Conservation (phyloP, 2,113 vertebrate species). For the Podilymbus podiceps region DNA sequence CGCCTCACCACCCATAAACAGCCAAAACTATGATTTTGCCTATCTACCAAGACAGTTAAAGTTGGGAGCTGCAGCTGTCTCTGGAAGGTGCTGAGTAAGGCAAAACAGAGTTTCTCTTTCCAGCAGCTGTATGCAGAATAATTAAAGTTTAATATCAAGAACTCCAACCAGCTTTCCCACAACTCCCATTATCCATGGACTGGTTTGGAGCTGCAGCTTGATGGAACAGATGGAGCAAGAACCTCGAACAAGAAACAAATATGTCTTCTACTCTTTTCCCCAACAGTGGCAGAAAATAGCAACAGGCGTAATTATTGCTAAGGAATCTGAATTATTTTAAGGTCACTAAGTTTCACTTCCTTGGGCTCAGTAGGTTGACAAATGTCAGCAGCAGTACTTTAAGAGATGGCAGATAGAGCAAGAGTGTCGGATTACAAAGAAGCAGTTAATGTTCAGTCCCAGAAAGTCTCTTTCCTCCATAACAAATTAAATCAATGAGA, state of each 20-base stretch:
- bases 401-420: background rate
- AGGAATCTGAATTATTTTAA: background rate
- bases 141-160: background rate
- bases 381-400: background rate
- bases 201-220: background rate
- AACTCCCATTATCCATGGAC: background rate
- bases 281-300: background rate
- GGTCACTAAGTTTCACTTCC: background rate
- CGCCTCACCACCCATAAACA: background rate
- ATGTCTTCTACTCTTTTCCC: background rate
- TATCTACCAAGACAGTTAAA: rapidly evolving
- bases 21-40: background rate
- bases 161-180: background rate
- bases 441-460: background rate
- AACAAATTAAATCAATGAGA: background rate
- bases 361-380: background rate
- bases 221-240: background rate
- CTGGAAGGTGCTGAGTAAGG: background rate
- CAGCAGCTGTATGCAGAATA: background rate
- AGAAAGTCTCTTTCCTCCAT: background rate
- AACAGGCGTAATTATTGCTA: background rate
- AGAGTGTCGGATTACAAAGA: background rate
- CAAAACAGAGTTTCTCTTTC: background rate
- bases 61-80: background rate
- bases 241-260: background rate